Percentiles rank a stretch among this genome's conserved stretches.
These are phyloP conservation scores for Hofmannophila pseudospretella DNA, from an alignment of 2,888 invertebrate species.

Conservation along the genomic window DNA sequence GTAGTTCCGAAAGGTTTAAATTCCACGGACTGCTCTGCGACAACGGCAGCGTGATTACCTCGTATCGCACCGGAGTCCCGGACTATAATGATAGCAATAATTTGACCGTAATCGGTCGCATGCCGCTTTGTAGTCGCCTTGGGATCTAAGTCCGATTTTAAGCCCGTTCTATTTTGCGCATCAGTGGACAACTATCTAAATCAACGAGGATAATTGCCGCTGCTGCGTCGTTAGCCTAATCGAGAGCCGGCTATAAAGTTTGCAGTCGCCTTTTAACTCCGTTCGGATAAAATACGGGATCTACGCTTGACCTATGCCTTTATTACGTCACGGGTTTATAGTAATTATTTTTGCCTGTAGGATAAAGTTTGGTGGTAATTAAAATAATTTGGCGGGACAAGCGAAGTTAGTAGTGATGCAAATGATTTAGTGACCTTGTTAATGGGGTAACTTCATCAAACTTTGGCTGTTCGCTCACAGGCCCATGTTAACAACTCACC, in stretches of 20 bases:
- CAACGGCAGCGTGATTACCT: conserved; percentile 52
- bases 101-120: conserved; percentile 71
- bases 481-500: conserved; percentile 37
- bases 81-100: conserved; percentile 72
- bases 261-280: conserved; percentile 12
- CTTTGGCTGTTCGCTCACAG: conserved; percentile 35
- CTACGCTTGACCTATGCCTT: conserved; percentile 2
- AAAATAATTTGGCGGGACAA: conserved; percentile 56
- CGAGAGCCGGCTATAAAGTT: conserved; percentile 31
- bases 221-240: conserved; percentile 44
- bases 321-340: background rate
- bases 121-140: conserved; percentile 67
- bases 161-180: conserved; percentile 65
- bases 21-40: conserved; percentile 36
- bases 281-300: conserved; percentile 9
- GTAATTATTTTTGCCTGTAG: background rate
- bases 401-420: conserved; percentile 48
- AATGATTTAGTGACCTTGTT: conserved; percentile 66
- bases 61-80: conserved; percentile 42
- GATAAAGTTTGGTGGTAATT: conserved; percentile 33
- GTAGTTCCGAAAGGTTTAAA: conserved; percentile 15
- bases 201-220: conserved; percentile 58
- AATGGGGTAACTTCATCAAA: conserved; percentile 65
- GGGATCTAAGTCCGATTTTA: conserved; percentile 68
- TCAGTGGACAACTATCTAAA: conserved; percentile 65